A percentile compares a stretch with the other conserved stretches of the same genome.
phyloP scores from a whole-genome alignment of 2,888 invertebrate genomes.

The Calameuta pallipes region DNA sequence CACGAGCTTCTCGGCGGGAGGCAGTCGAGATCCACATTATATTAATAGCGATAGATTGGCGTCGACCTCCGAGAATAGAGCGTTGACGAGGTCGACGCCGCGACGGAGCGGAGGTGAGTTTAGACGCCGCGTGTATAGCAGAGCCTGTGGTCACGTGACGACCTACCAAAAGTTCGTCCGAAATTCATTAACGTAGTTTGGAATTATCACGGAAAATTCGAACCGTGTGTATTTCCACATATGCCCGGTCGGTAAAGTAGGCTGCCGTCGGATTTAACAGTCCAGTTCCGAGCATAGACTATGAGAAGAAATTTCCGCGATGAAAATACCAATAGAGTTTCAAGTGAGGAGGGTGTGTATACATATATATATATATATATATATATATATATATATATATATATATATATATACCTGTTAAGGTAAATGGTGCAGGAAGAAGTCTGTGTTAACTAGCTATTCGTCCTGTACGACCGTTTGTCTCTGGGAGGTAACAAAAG shows the following conservation, averaged over 20 bases:
- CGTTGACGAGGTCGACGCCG: background rate
- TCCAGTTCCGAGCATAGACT: background rate
- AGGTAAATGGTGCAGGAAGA: background rate
- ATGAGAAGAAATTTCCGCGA: background rate
- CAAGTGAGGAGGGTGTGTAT: background rate
- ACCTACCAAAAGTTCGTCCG: background rate
- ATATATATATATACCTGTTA: background rate
- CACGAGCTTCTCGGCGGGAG: slow-evolving; percentile 31
- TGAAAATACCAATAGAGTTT: background rate
- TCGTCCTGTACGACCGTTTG: background rate
- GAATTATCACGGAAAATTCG: background rate
- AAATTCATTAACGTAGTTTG: background rate
- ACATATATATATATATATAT: no score
- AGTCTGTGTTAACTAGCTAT: background rate
- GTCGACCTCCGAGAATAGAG: slow-evolving; percentile 20
- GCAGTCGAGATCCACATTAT: slow-evolving; percentile 35
- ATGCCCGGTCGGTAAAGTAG: background rate
- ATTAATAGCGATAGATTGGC: slow-evolving; percentile 45
- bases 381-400: no score
- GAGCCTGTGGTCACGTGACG: background rate
- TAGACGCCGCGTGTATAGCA: background rate
- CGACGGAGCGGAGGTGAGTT: background rate
- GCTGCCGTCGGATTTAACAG: background rate
- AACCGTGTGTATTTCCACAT: background rate
- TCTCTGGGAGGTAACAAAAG: background rate